These are phyloP conservation scores for Rhyacichthys aspro DNA, from an alignment of 2,797 vertebrate species.

Conservation along the genomic window DNA sequence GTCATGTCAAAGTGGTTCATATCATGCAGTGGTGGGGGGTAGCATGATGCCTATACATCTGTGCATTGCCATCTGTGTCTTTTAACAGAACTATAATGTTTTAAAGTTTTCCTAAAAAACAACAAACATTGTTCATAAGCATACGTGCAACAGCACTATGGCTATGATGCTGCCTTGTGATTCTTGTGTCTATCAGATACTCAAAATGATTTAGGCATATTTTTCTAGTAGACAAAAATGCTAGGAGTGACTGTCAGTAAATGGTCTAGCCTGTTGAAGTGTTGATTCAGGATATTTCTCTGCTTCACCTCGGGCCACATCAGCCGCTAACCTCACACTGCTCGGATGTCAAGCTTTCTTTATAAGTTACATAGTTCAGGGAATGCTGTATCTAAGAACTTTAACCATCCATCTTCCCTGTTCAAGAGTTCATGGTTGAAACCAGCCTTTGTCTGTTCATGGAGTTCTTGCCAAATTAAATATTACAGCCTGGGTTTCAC, in stretches of 20 bases:
- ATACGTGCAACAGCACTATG: too few species aligned
- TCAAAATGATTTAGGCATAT: too few species aligned
- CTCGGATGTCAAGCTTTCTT: background rate
- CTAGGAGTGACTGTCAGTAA: background rate
- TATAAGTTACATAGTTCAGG: background rate
- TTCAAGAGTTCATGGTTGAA: constrained; percentile 9
- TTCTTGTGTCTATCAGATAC: background rate
- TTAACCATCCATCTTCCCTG: constrained; percentile 10
- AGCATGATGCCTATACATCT: too few species aligned
- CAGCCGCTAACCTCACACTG: background rate
- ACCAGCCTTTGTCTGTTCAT: constrained; percentile 9
- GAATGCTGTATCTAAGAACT: background rate
- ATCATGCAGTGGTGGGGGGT: too few species aligned
- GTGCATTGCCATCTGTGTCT: too few species aligned
- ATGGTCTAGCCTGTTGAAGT: background rate
- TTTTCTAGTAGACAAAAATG: background rate
- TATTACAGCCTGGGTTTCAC: constrained; percentile 50
- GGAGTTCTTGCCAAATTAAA: constrained; percentile 52
- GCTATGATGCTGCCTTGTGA: too few species aligned
- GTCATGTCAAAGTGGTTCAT: too few species aligned
- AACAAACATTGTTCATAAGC: too few species aligned
- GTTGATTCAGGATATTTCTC: background rate
- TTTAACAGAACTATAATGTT: too few species aligned
- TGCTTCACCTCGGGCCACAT: background rate
- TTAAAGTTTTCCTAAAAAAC: too few species aligned